Percentiles rank a stretch among this genome's conserved stretches.
phyloP scores from a whole-genome alignment of 2,797 vertebrate genomes.

The Euthynnus affinis region DNA sequence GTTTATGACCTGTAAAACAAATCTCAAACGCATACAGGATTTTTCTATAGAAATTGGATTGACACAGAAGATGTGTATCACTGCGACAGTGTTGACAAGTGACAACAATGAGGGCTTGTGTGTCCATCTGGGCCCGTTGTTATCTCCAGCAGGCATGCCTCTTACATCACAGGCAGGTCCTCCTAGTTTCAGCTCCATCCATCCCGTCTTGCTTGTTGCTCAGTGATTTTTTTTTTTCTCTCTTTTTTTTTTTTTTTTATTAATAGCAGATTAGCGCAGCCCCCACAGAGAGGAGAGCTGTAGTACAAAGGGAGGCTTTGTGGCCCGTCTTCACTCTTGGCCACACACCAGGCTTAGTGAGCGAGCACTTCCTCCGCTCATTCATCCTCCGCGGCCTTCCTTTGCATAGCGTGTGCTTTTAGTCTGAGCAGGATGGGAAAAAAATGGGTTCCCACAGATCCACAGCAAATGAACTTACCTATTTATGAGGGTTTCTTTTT shows the following conservation, averaged over 20 bases:
- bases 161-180: constrained; percentile 81
- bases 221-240: constrained; percentile 65
- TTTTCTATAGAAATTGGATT: constrained; percentile 33
- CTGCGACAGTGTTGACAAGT: constrained; percentile 60
- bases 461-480: constrained; percentile 79
- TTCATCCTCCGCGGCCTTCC: constrained; percentile 85
- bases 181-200: constrained; percentile 60
- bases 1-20: constrained; percentile 56
- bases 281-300: constrained; percentile 77
- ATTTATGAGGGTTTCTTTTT: constrained; percentile 73
- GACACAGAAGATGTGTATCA: constrained; percentile 62
- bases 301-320: constrained; percentile 87
- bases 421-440: constrained; percentile 78
- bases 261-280: constrained; percentile 88
- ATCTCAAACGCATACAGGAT: constrained; percentile 62
- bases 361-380: constrained; percentile 88
- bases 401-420: constrained; percentile 85
- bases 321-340: constrained; percentile 87
- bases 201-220: constrained; percentile 72
- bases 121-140: constrained; percentile 63
- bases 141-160: constrained; percentile 60
- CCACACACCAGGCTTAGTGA: constrained; percentile 90
- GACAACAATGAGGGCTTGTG: constrained; percentile 68
- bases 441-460: constrained; percentile 83
- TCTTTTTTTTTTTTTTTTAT: constrained; percentile 82